Evolutionary conservation across 1,140 invertebrate genomes (phyloP), one percentile per base, ranked within the genome.

Genomic region (Papilio aristodemus): DNA sequence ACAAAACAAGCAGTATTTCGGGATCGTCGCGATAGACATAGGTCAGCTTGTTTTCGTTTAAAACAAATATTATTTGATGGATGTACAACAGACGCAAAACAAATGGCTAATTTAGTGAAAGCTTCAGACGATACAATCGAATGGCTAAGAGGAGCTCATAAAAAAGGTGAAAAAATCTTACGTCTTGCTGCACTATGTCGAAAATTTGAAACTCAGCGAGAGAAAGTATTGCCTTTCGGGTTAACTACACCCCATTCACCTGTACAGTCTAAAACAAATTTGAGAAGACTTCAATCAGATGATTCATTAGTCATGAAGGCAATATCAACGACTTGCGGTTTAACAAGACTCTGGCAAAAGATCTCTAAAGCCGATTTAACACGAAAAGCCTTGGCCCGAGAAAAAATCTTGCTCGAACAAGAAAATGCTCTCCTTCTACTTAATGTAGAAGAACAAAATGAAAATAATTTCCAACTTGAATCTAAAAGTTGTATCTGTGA

Each of bases 121-220:
- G 69, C 69, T n/a, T 80, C 87, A 7, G 86, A 90, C 70, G 71
- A 69, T 32, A 58, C 85, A 17, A 68, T 84, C 4, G 83, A 88
- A 70, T 91, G 85, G 85, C 67, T 91, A 6, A 73, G 76, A 59
- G 36, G 66, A 11, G 87, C 80, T 13, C 76, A 80, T 67, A 85
- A 80, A 68, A 93, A 93, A 75, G 92, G 92, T 3, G 91, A 93
- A 68, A 92, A 91, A 41, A 87, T 94, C 54, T 70, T 93, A 4
- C 88, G 92, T 27, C 74, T 93, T 32, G 89, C 91, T 2, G 85
- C 85, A 0, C 82, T 93, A n/a, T 94, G 93, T 70, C 76, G 92
- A 43, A 93, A 93, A 86, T 92, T 92, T 77, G 93, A 94, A 84
- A 93, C 93, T 0, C 83, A 90, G 72, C 82, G 91, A 0, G 93